phyloP scores from a whole-genome alignment of 2,113 vertebrate genomes.

The Mungos mungo region DNA sequence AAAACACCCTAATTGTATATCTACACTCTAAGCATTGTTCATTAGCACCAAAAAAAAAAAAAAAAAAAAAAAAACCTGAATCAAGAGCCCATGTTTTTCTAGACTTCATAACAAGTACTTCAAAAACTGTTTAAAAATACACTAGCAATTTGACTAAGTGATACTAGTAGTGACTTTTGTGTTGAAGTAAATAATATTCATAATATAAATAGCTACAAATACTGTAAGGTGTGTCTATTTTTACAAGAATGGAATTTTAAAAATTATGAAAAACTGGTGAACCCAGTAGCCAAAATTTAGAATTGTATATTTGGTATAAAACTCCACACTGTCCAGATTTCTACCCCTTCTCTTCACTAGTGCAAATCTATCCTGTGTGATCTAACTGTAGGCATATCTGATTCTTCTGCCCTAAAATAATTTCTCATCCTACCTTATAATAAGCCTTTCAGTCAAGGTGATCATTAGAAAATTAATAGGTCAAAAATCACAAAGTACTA shows the following conservation, averaged over 20 bases:
- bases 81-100: neutral
- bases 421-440: neutral
- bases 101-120: neutral
- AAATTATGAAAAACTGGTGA: neutral
- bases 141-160: neutral
- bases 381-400: neutral
- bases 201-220: neutral
- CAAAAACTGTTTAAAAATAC: slow-evolving; percentile 7
- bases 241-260: neutral
- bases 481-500: neutral
- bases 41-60: neutral
- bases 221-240: neutral
- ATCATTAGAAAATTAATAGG: neutral
- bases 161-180: neutral
- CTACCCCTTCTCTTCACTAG: neutral
- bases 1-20: neutral
- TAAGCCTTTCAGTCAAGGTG: neutral
- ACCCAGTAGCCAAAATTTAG: neutral
- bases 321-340: neutral
- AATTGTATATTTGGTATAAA: neutral
- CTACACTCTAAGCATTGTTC: neutral
- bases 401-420: neutral
- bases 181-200: slow-evolving; percentile 6
- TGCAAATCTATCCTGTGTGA: neutral
- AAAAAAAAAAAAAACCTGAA: neutral